A percentile compares a stretch with the other conserved stretches of the same genome.
phyloP scores from a whole-genome alignment of 92 coral and sea anemone genomes.

The Muricea muricata region DNA sequence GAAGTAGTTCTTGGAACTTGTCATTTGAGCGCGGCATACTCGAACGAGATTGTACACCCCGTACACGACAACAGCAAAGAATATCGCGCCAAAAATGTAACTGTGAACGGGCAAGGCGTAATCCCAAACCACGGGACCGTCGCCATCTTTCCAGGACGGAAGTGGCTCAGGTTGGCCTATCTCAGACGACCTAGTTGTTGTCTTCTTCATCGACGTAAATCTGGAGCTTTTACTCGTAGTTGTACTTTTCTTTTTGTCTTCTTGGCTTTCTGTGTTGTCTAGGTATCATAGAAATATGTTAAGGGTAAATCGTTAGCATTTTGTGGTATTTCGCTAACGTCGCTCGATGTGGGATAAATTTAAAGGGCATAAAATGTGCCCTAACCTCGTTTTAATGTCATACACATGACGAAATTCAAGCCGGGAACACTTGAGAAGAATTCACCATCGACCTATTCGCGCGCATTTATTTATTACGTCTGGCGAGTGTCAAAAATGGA shows the following conservation, averaged over 20 bases:
- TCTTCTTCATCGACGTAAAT: not conserved
- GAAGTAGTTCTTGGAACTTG: slow-evolving; percentile 10
- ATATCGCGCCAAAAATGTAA: slow-evolving; percentile 39
- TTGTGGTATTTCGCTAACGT: too few relatives aligned
- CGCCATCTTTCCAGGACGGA: slow-evolving; percentile 63
- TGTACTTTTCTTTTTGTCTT: not conserved
- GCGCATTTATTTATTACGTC: too few relatives aligned
- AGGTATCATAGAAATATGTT: too few relatives aligned
- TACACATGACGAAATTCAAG: too few relatives aligned
- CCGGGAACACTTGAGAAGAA: too few relatives aligned
- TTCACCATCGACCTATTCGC: too few relatives aligned
- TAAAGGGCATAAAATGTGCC: too few relatives aligned
- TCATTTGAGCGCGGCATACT: slow-evolving; percentile 23
- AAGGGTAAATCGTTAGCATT: too few relatives aligned
- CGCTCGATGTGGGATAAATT: too few relatives aligned
- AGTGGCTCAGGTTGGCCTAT: slow-evolving; percentile 57
- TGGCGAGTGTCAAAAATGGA: too few relatives aligned
- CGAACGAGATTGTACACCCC: slow-evolving; percentile 30
- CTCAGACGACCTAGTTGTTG: not conserved
- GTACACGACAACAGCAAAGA: slow-evolving; percentile 39
- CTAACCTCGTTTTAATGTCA: too few relatives aligned
- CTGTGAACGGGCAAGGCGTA: slow-evolving; percentile 69
- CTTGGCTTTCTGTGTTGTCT: not conserved
- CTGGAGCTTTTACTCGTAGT: too few relatives aligned
- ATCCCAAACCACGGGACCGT: slow-evolving; percentile 57